phyloP scores from a whole-genome alignment of 2,888 invertebrate species.

The Cordilura impudica region DNA sequence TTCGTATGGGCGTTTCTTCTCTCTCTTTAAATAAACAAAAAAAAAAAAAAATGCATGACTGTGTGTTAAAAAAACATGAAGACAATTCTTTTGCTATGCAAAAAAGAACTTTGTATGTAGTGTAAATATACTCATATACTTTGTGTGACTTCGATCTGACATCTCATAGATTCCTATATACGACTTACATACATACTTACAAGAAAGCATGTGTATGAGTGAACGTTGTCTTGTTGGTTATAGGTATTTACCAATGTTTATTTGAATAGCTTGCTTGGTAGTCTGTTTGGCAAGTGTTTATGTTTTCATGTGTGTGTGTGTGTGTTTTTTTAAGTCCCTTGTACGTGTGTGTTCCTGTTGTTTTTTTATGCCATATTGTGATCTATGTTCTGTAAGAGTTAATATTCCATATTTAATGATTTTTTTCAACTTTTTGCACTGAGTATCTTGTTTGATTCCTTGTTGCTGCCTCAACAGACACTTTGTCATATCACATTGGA shows the following conservation, averaged over 20 bases:
- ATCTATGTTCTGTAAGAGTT: conserved; percentile 37
- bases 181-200: not conserved
- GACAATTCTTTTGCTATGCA: not conserved
- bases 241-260: conserved; percentile 25
- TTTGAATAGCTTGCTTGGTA: conserved; percentile 14
- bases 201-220: not conserved
- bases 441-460: not conserved
- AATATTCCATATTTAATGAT: conserved; percentile 48
- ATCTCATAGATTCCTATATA: not conserved
- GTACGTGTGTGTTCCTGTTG: not conserved
- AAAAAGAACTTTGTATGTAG: conserved; percentile 4
- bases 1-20: no score
- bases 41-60: conserved; percentile 10
- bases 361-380: conserved; percentile 28
- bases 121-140: conserved; percentile 15
- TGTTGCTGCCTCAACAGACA: conserved; percentile 14
- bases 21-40: not conserved
- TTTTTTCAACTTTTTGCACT: not conserved
- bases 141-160: not conserved
- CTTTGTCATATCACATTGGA: conserved; percentile 24
- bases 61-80: not conserved
- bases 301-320: not conserved
- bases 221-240: not conserved
- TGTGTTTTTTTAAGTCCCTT: not conserved
- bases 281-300: not conserved